Evolutionary conservation across 2,113 vertebrate species (phyloP), one percentile per base, ranked within the genome.

Genomic region (Corvus moneduloides): DNA sequence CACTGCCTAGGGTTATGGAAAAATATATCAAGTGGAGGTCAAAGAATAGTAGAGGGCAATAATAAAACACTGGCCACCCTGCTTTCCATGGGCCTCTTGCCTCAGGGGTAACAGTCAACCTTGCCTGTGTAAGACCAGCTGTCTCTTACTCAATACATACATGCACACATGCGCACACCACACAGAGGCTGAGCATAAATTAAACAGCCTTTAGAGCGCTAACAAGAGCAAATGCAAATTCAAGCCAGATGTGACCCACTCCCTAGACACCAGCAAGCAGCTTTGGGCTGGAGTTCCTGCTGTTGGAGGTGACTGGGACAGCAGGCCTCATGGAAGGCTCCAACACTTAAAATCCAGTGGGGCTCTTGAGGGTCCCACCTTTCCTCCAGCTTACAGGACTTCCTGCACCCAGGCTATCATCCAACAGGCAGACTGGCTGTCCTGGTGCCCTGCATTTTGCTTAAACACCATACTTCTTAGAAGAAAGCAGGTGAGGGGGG

Each of bases 1-100:
- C 7, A 20, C 44, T 92, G 95, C 94, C 95, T 93, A 86, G 43
- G 93, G 88, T 84, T 84, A 96, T 96, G 94, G 94, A 94, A 96
- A 97, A 96, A 96, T 77, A 87, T 81, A 96, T 93, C 68, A 96
- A 93, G 49, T 15, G 3, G 88, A 93, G 87, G 83, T 96, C 92
- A 87, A 84, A 91, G 90, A 93, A 94, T 69, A 82, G 87, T 11
- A 91, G 71, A 95, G 89, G 87, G 90, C 90, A 90, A 74, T 72
- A 96, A 86, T 63, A 64, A 68, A 92, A 91, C 79, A 82, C 73
- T 9, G 21, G 58, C 49, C 91, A 89, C 66, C 32, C 89, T 94
- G 87, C 55, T 82, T 95, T 91, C 89, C 89, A 56, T 75, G 69
- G 85, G 68, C 41, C 68, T 92, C 85, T 91, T 90, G 96, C 88